phyloP scores from a whole-genome alignment of 1,140 invertebrate species.

The Orchesella cincta region DNA sequence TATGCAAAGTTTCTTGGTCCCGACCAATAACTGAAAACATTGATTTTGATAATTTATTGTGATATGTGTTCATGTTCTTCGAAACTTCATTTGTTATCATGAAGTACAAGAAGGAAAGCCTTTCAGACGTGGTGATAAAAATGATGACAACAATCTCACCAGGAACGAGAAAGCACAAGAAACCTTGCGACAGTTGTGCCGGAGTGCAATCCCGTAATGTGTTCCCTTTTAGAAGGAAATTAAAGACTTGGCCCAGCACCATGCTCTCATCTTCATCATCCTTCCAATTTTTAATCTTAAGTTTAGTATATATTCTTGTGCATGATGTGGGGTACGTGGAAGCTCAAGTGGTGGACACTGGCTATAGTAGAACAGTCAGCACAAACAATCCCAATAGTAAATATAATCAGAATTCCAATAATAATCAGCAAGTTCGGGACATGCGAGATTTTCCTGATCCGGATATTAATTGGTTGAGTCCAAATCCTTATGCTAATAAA shows the following conservation, averaged over 20 bases:
- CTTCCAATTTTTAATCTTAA: slow-evolving; percentile 4
- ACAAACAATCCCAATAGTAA: neutral
- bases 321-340: neutral
- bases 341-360: slow-evolving; percentile 2
- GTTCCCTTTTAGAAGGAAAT: slow-evolving; percentile 18
- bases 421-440: slow-evolving; percentile 1
- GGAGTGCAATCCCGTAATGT: neutral
- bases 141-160: neutral
- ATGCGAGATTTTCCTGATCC: slow-evolving; percentile 29
- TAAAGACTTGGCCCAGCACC: neutral
- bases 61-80: no score
- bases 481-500: slow-evolving; percentile 37
- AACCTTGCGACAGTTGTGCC: neutral
- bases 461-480: slow-evolving; percentile 38
- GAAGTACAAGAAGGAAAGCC: neutral
- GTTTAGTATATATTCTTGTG: neutral
- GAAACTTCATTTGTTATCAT: no score
- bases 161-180: neutral
- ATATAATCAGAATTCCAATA: neutral
- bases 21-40: neutral
- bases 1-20: no score
- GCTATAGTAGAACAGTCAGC: neutral
- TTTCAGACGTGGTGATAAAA: neutral
- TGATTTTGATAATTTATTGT: no score
- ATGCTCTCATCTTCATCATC: neutral